These are phyloP conservation scores for Actinia tenebrosa DNA, from an alignment of 64 coral and sea anemone genomes.

Conservation along the genomic window DNA sequence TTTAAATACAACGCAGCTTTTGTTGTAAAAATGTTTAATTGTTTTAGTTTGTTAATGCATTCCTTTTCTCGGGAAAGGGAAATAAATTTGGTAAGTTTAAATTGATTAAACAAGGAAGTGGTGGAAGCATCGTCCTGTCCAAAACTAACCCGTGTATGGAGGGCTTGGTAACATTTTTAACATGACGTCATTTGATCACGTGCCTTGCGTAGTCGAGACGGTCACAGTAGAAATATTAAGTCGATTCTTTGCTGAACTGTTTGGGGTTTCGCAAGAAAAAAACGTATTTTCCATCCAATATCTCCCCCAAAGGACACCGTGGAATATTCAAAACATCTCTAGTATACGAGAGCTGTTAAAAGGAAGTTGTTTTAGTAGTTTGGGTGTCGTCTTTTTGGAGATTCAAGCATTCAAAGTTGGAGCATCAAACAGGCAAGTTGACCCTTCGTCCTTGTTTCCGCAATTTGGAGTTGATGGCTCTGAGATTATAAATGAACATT, in stretches of 20 bases:
- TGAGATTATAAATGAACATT: neutral
- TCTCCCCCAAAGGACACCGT: neutral
- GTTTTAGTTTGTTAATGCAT: too few relatives aligned
- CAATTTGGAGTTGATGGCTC: neutral
- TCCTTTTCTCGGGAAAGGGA: too few relatives aligned
- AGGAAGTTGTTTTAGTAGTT: neutral
- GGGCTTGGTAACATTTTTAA: neutral
- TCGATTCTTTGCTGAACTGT: slow-evolving; percentile 18
- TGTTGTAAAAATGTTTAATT: too few relatives aligned
- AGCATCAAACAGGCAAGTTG: slow-evolving; percentile 3
- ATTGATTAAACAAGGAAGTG: neutral
- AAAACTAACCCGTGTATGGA: neutral
- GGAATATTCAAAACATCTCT: neutral
- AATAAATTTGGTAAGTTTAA: neutral
- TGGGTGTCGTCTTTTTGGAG: neutral
- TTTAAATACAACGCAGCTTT: too few relatives aligned
- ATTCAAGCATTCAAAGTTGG: slow-evolving; percentile 5
- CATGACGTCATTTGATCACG: slow-evolving; percentile 35
- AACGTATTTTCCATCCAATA: neutral
- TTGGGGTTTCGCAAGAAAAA: slow-evolving; percentile 40
- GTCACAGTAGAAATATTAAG: slow-evolving; percentile 23
- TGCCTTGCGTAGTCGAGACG: slow-evolving; percentile 26
- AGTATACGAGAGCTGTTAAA: neutral
- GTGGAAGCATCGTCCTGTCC: neutral
- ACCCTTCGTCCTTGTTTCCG: slow-evolving; percentile 20